These are phyloP conservation scores for Plectrocnemia conspersa DNA, from an alignment of 1,140 invertebrate species.

Conservation along the genomic window DNA sequence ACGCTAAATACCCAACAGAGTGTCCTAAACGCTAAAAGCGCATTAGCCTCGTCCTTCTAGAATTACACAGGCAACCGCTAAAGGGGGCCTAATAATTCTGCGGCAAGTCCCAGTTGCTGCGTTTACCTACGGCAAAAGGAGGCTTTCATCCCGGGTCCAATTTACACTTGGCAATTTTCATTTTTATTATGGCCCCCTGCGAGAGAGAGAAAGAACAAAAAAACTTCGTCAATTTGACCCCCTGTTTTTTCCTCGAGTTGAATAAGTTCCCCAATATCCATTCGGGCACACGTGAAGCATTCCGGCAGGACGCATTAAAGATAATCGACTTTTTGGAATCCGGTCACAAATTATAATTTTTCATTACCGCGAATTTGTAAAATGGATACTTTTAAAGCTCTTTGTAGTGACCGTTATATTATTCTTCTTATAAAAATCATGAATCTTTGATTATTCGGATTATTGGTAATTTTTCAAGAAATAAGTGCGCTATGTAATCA, in stretches of 20 bases:
- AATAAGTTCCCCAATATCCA: background rate
- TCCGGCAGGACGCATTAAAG: background rate
- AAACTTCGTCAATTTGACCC: constrained; percentile 13
- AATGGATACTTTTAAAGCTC: too few relatives aligned
- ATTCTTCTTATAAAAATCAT: too few relatives aligned
- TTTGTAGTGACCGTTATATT: too few relatives aligned
- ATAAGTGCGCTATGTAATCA: too few relatives aligned
- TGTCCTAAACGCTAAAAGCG: constrained; percentile 24
- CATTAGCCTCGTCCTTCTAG: constrained; percentile 4
- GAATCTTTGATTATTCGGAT: too few relatives aligned
- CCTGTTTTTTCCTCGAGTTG: background rate
- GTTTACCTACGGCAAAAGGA: background rate
- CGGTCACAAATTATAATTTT: too few relatives aligned
- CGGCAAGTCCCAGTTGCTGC: constrained; percentile 10
- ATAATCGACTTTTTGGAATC: constrained; percentile 10
- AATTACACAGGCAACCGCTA: constrained; percentile 1
- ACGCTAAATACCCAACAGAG: constrained; percentile 20
- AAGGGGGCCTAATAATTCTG: constrained; percentile 15
- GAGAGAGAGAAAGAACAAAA: background rate
- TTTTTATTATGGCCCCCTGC: constrained; percentile 1
- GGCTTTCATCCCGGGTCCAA: constrained; percentile 8
- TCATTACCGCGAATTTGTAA: too few relatives aligned
- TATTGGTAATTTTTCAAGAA: too few relatives aligned
- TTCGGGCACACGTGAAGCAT: background rate
- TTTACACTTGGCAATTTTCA: constrained; percentile 14